Evolutionary conservation across 2,113 vertebrate genomes (phyloP).

Genomic region (Embiotoca jacksoni): DNA sequence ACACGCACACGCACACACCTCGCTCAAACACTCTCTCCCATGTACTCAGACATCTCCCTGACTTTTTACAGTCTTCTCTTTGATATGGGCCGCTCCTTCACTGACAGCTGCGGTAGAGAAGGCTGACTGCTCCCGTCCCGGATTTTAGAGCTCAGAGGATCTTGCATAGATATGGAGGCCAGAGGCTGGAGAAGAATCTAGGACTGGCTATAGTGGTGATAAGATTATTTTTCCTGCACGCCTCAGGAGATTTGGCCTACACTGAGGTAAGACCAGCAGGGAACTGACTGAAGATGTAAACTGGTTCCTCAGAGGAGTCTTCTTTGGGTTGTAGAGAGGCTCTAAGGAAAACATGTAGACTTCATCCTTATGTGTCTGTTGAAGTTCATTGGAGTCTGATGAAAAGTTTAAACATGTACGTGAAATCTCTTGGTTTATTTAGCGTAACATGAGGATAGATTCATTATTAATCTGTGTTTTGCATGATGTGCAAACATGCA

Average conservation of each 20-base stretch:
- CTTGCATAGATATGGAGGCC: conserved; percentile 63
- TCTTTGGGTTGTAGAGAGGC: conserved; percentile 12
- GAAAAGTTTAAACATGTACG: neutral
- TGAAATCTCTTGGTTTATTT: neutral
- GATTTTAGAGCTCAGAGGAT: conserved; percentile 66
- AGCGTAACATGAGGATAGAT: neutral
- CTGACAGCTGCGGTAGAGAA: conserved; percentile 66
- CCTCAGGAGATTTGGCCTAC: conserved; percentile 56
- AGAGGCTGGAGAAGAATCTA: conserved; percentile 65
- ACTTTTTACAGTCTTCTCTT: conserved; percentile 57
- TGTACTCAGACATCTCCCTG: conserved; percentile 61
- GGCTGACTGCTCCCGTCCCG: conserved; percentile 63
- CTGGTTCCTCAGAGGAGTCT: conserved; percentile 18
- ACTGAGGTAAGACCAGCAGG: conserved; percentile 72
- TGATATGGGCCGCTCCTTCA: conserved; percentile 73
- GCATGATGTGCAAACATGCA: conserved; percentile 5
- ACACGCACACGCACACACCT: conserved; percentile 62
- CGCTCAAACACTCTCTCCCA: conserved; percentile 64
- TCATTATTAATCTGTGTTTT: neutral
- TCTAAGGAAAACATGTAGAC: conserved; percentile 4
- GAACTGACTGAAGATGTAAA: conserved; percentile 34
- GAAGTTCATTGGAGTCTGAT: neutral
- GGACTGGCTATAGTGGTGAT: conserved; percentile 60
- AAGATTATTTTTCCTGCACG: conserved; percentile 46
- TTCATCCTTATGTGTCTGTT: conserved; percentile 14